Conservation (phyloP, 2,888 invertebrate species). For the Drosophila nr. fundita region DNA sequence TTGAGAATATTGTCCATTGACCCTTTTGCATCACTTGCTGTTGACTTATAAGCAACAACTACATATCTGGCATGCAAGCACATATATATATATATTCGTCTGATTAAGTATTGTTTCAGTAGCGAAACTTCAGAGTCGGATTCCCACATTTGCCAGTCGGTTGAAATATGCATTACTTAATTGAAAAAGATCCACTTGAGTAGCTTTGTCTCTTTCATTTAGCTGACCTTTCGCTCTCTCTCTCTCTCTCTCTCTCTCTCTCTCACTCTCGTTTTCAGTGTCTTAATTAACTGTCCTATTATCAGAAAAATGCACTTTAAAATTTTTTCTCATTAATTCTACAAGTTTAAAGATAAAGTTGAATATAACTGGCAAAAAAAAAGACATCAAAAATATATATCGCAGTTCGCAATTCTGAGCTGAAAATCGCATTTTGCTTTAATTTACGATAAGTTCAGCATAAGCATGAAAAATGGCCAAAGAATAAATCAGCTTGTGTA, state of each 20-base stretch:
- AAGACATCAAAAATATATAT: not conserved
- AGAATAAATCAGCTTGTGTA: constrained; percentile 3
- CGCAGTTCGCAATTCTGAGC: not conserved
- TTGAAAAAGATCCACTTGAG: not conserved
- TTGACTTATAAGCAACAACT: not conserved
- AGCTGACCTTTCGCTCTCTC: not conserved
- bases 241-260: not conserved
- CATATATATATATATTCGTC: not conserved
- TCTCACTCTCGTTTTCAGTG: not conserved
- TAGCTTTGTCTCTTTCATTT: not conserved
- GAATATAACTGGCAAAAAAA: not conserved
- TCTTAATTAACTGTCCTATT: not conserved
- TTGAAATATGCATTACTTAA: constrained; percentile 9
- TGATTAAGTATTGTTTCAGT: not conserved
- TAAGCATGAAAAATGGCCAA: not conserved
- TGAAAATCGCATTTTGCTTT: not conserved
- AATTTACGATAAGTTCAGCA: not conserved
- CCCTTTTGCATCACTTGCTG: not conserved
- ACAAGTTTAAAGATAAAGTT: not conserved
- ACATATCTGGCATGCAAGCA: not conserved
- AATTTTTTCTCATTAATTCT: not conserved
- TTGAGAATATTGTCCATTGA: not conserved
- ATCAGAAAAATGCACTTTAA: not conserved
- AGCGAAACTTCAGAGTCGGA: not conserved
- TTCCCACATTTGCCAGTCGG: not conserved